Evolutionary conservation across 2,888 invertebrate genomes (phyloP), one percentile per base, ranked within the genome.

Genomic region (Neoaliturus tenellus): DNA sequence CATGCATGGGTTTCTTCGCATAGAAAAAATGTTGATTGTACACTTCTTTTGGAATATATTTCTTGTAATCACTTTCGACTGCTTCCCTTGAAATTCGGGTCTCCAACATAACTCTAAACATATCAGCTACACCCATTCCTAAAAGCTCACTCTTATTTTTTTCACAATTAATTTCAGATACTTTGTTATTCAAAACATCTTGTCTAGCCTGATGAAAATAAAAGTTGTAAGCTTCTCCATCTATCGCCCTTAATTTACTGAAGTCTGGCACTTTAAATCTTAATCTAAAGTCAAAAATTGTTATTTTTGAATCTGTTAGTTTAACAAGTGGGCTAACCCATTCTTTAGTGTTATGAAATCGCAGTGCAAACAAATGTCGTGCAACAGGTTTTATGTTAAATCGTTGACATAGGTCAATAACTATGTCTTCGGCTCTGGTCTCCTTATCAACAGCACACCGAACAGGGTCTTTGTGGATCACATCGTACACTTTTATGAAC

Each of bases 51-150:
- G 97, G 97, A 87, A 97, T 93, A 91, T 95, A 97, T 87, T 95
- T 95, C 89, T 95, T 96, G 88, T 96, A 97, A 87, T 96, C 95
- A 86, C 93, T 94, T 88, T 95, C 94, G 2, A 97, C 94, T 83
- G 93, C 93, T 86, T 95, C 95, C 80, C 93, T 91, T 0, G 93
- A 91, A 85, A 94, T 90, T 82, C 94, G 93, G 87, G 95, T 94
- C 89, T 97, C 97, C n/a, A 95, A 90, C 91, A 95, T 95, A 51
- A 96, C 95, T 87, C 97, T 93, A 85, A 94, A 95, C 96, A 98
- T 97, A 90, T 98, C 97, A 80, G 96, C 94, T 82, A 97, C 96
- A 12, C 96, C 96, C 80, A 98, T 91, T 0, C 98, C 98, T 82
- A 97, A 91, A 0, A 97, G 92, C 90, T 96, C 95, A 84, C 94